Evolutionary conservation across 2,113 vertebrate species (phyloP), one percentile per base, ranked within the genome.

Genomic region (Rutilus rutilus): DNA sequence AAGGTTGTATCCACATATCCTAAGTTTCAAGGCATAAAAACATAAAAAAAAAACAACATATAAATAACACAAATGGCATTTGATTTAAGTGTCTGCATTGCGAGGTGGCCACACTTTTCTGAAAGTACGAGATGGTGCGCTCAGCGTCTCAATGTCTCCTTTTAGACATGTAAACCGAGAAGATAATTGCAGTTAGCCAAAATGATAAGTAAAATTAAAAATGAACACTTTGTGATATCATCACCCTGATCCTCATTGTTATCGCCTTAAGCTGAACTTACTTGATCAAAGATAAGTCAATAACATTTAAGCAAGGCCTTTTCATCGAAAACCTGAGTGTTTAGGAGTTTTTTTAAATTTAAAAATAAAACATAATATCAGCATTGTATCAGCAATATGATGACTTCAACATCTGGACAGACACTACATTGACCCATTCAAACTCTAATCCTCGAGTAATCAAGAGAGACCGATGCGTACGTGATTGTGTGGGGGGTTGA

Each of bases 361-460:
- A n/a, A n/a, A n/a, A 42, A 92, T 87, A 75, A 90, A 64, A 85
- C 2, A 36, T 85, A 89, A 82, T 85, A 88, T 88, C 73, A 74
- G 65, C 86, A 88, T 79, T 2, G 39, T 86, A 79, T 69, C 82
- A 42, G 88, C 52, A 47, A 83, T 73, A 84, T 82, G 73, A 87
- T 89, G 42, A 87, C 78, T 52, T n/a, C 52, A 57, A 57, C 19
- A 21, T 57, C 25, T 5, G 4, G 78, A 64, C 78, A 80, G 78
- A 81, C 60, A 54, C 19, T 12, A 69, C 27, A 69, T 33, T 23
- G 39, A 67, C 47, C 39, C 47, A 59, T 83, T 83, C 42, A 50
- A 73, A 17, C 65, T 57, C 33, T 42, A 27, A 83, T 23, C 67
- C 27, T 73, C 71, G 10, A 33, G 45, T 45, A 52, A 52, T 21